Evolutionary conservation across 1,140 invertebrate genomes (phyloP), one percentile per base, ranked within the genome.

Genomic region (Goniozus legneri): DNA sequence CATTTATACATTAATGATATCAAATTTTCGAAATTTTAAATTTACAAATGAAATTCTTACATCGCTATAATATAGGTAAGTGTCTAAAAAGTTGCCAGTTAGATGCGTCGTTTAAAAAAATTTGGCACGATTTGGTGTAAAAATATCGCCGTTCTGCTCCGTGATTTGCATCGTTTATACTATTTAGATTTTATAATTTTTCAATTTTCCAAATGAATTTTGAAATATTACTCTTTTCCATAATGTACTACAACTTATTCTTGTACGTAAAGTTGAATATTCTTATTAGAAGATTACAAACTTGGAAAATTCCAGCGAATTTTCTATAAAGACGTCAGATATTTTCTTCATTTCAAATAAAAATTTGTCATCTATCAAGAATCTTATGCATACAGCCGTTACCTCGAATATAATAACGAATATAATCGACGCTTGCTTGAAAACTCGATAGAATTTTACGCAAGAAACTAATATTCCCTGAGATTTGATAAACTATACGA

Each of bases 101-200:
- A n/a, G 45, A 54, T 55, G 55, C 45, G 46, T 60, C 50, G 50
- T 56, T 56, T 54, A 47, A 52, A 64, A 62, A 58, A 62, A 58
- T 66, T 64, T 64, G 64, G 64, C 63, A 62, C 65, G 52, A 56
- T 52, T 50, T 58, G 44, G 56, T 65, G 62, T 57, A 66, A 64
- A 66, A 63, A 65, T 67, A 65, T 54, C 47, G 38, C 49, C 36
- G 21, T 44, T 38, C 39, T 58, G 45, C 39, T 44, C n/a, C 56
- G 36, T 57, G 20, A 19, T 3, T 31, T 24, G 13, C n/a, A 32
- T 16, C 13, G 15, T 21, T 15, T 6, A 16, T 16, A 12, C 14
- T 34, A 50, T 47, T 32, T 41, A 35, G 31, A 40, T 37, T 37
- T 41, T 35, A 38, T 38, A 36, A 8, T 39, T n/a, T 14, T 12